Evolutionary conservation across 2,888 invertebrate genomes (phyloP).

Genomic region (Hyalella azteca): DNA sequence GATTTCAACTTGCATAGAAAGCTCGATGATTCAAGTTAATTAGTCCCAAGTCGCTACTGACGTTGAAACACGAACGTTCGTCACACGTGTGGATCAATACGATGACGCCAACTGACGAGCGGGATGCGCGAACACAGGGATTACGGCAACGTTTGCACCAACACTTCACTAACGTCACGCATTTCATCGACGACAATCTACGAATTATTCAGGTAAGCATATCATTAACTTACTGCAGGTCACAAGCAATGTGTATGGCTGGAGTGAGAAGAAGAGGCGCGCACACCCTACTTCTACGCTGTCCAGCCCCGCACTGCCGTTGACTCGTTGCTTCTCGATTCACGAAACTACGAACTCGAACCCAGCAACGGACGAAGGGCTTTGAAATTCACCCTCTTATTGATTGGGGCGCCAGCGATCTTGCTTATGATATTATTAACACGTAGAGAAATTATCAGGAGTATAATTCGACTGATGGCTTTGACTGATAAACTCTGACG

Average conservation of each 20-base stretch:
- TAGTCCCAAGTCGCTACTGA: not conserved
- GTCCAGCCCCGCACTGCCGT: conserved; percentile 31
- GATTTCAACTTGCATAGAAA: too few species aligned
- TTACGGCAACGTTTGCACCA: not conserved
- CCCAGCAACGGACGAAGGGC: not conserved
- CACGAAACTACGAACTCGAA: too few species aligned
- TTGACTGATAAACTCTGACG: too few species aligned
- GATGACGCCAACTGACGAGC: conserved; percentile 3
- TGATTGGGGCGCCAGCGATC: too few species aligned
- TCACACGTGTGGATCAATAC: conserved; percentile 18
- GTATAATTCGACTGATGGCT: too few species aligned
- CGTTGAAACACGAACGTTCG: not conserved
- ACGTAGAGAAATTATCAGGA: too few species aligned
- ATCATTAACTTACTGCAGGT: not conserved
- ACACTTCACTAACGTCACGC: conserved; percentile 42
- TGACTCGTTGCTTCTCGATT: conserved; percentile 3
- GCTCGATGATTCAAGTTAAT: too few species aligned
- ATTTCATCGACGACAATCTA: conserved; percentile 50
- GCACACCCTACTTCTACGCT: not conserved
- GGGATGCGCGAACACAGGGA: not conserved
- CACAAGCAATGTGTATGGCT: not conserved
- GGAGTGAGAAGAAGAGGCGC: not conserved
- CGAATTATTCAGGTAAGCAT: conserved; percentile 51
- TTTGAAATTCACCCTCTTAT: not conserved
- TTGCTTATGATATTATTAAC: too few species aligned